Percentiles rank a stretch among this genome's conserved stretches.
These are phyloP conservation scores for Anodontia alba DNA, from an alignment of 2,888 invertebrate genomes.

Conservation along the genomic window DNA sequence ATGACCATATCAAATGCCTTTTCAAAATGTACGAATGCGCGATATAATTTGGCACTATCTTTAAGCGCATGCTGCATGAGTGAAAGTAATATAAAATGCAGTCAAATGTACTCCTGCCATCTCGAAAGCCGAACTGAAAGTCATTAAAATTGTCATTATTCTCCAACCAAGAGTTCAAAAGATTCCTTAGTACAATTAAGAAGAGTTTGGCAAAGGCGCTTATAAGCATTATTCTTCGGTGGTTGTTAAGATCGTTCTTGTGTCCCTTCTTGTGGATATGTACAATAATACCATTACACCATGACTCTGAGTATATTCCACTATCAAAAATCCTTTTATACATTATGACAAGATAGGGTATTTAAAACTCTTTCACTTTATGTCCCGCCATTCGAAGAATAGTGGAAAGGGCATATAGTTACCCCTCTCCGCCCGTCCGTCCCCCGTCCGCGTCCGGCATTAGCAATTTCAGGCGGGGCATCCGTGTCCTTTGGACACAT, in stretches of 20 bases:
- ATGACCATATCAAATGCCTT: neutral
- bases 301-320: constrained; percentile 31
- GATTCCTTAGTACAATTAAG: constrained; percentile 23
- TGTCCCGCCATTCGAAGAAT: too few species aligned
- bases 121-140: constrained; percentile 30
- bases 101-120: neutral
- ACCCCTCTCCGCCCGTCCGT: too few species aligned
- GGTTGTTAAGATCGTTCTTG: too few species aligned
- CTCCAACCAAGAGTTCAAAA: constrained; percentile 23
- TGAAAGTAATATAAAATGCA: neutral
- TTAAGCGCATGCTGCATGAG: constrained; percentile 14
- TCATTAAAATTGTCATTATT: constrained; percentile 3
- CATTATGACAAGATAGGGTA: constrained; percentile 24
- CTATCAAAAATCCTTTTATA: constrained; percentile 34
- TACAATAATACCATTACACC: constrained; percentile 34
- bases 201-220: constrained; percentile 43
- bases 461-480: too few species aligned
- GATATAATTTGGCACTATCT: constrained; percentile 7
- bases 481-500: too few species aligned
- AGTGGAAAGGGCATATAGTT: too few species aligned
- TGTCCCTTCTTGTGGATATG: constrained; percentile 40
- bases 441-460: too few species aligned
- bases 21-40: neutral
- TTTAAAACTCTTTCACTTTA: constrained; percentile 4
- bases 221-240: constrained; percentile 14